Evolutionary conservation across 2,888 invertebrate genomes (phyloP).

Genomic region (Crepidodera aurea): DNA sequence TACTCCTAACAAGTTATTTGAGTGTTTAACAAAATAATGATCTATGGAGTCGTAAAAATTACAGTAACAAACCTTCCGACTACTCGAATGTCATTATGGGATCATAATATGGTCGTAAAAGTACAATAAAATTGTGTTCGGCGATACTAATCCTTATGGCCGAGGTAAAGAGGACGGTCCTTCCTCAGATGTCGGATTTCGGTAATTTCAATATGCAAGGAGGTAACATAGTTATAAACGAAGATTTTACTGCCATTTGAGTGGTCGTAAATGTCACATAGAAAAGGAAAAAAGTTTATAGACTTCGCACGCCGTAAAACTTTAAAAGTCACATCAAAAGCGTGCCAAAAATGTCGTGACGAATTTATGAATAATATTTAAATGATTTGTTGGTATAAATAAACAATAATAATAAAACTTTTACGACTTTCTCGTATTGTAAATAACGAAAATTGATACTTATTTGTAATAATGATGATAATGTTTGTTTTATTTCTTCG

Average conservation of each 20-base stretch:
- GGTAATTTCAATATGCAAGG: conserved; percentile 51
- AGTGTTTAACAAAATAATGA: conserved; percentile 47
- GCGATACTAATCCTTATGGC: conserved; percentile 53
- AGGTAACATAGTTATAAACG: conserved; percentile 63
- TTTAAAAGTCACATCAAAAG: conserved; percentile 46
- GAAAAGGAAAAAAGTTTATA: conserved; percentile 55
- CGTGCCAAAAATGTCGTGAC: conserved; percentile 53
- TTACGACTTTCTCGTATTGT: conserved; percentile 39
- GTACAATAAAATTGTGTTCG: conserved; percentile 57
- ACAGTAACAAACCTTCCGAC: conserved; percentile 45
- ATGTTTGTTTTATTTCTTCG: conserved; percentile 9
- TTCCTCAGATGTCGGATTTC: conserved; percentile 35
- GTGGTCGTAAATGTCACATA: conserved; percentile 67
- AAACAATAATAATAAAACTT: conserved; percentile 44
- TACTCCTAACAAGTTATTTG: conserved; percentile 45
- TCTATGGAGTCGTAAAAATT: conserved; percentile 49
- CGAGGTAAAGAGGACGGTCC: conserved; percentile 33
- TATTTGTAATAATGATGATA: conserved; percentile 5
- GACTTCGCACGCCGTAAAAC: conserved; percentile 55
- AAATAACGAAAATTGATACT: conserved; percentile 13
- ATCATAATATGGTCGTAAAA: conserved; percentile 60
- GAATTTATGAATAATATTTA: conserved; percentile 52
- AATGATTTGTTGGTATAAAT: conserved; percentile 53
- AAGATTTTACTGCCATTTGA: conserved; percentile 68
- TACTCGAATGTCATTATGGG: conserved; percentile 58